Conservation (phyloP, 2,797 vertebrate genomes). For the Acrossocheilus wenchowensis region DNA sequence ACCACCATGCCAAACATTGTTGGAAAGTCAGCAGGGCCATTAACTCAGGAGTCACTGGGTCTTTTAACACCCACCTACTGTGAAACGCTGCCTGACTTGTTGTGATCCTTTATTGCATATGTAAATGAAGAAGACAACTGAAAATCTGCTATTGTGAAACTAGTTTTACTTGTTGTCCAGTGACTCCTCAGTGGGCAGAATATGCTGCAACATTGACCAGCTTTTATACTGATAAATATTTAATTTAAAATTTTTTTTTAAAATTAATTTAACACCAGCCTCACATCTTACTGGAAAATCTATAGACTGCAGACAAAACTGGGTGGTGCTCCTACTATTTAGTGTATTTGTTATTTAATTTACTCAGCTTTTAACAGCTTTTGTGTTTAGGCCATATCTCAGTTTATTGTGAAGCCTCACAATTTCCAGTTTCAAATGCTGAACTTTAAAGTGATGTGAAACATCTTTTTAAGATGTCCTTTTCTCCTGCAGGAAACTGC, state of each 20-base stretch:
- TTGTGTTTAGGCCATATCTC: not conserved
- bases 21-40: constrained; percentile 3
- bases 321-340: not conserved
- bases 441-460: not conserved
- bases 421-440: not conserved
- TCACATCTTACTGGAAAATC: not conserved
- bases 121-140: not conserved
- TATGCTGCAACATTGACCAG: not conserved
- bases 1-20: not conserved
- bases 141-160: not conserved
- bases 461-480: not conserved
- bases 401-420: not conserved
- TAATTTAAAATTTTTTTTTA: not conserved
- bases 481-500: constrained; percentile 50
- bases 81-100: not conserved
- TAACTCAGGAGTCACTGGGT: not conserved
- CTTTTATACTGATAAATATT: not conserved
- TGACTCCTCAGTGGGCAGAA: not conserved
- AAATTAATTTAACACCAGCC: not conserved
- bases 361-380: not conserved
- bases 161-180: not conserved
- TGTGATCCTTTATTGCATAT: not conserved
- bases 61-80: not conserved
- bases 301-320: not conserved
- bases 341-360: not conserved